A percentile compares a stretch with the other conserved stretches of the same genome.
These are phyloP conservation scores for Channallabes apus DNA, from an alignment of 2,797 vertebrate species.

Conservation along the genomic window DNA sequence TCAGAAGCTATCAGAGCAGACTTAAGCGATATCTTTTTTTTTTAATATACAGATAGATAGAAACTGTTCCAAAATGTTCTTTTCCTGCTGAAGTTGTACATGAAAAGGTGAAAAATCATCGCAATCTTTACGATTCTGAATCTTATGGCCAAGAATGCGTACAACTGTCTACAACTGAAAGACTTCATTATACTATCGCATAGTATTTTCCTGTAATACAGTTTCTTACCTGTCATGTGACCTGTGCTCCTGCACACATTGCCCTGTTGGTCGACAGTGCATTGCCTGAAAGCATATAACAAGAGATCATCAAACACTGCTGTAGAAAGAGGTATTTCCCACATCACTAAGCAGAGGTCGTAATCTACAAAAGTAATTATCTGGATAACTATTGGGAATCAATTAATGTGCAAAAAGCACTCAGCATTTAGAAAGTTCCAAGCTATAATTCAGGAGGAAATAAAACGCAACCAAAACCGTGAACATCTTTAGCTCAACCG, in stretches of 20 bases:
- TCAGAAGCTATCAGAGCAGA: neutral
- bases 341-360: neutral
- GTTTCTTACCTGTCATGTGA: conserved; percentile 72
- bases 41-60: neutral
- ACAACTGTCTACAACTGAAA: neutral
- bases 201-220: neutral
- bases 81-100: neutral
- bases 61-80: neutral
- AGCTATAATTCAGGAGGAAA: neutral
- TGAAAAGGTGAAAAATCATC: neutral
- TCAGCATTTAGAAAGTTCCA: neutral
- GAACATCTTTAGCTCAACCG: neutral
- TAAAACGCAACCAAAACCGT: neutral
- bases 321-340: neutral
- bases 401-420: neutral
- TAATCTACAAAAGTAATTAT: neutral
- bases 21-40: neutral
- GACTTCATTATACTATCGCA: neutral
- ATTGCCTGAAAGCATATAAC: conserved; percentile 55
- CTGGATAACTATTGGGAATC: neutral
- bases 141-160: neutral
- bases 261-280: conserved; percentile 60
- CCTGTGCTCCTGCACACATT: conserved; percentile 64
- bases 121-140: neutral
- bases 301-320: neutral